Percentiles rank a stretch among this genome's conserved stretches.
phyloP scores from a whole-genome alignment of 1,140 invertebrate species.

The Drosophila repleta region DNA sequence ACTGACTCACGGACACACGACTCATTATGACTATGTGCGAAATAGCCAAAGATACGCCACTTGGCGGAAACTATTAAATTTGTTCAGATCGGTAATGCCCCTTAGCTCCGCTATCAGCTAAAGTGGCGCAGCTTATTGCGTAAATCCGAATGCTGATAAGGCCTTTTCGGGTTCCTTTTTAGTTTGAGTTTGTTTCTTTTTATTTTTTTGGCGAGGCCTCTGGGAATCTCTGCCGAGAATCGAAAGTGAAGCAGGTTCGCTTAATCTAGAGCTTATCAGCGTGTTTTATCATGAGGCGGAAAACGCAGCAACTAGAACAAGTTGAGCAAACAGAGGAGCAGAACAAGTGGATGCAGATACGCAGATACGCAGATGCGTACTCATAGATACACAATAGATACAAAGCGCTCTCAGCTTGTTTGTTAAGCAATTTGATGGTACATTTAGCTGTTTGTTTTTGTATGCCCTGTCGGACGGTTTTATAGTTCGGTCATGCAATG shows the following conservation, averaged over 20 bases:
- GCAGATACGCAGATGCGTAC: constrained; percentile 14
- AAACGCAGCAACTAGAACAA: constrained; percentile 25
- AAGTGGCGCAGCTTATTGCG: constrained; percentile 19
- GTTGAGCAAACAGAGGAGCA: constrained; percentile 29
- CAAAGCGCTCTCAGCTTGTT: constrained; percentile 40
- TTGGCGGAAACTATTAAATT: constrained; percentile 23
- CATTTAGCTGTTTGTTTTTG: constrained; percentile 39
- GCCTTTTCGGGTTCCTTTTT: neutral
- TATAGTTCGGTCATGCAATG: neutral
- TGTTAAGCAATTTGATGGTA: constrained; percentile 66
- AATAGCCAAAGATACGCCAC: neutral
- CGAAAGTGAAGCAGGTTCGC: constrained; percentile 51
- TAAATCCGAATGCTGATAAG: constrained; percentile 18
- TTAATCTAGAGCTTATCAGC: constrained; percentile 41
- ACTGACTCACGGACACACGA: constrained; percentile 52
- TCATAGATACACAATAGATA: constrained; percentile 35
- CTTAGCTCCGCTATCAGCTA: constrained; percentile 20
- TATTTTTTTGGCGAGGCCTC: constrained; percentile 22
- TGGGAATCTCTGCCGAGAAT: constrained; percentile 39
- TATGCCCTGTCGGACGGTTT: neutral
- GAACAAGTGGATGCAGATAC: constrained; percentile 27
- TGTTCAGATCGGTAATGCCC: constrained; percentile 32
- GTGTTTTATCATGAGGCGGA: constrained; percentile 42
- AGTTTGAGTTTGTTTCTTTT: constrained; percentile 18
- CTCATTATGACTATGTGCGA: constrained; percentile 36